These are phyloP conservation scores for Mnemiopsis leidyi DNA, from an alignment of 37 sponge, comb jelly and placozoan species.

Conservation along the genomic window DNA sequence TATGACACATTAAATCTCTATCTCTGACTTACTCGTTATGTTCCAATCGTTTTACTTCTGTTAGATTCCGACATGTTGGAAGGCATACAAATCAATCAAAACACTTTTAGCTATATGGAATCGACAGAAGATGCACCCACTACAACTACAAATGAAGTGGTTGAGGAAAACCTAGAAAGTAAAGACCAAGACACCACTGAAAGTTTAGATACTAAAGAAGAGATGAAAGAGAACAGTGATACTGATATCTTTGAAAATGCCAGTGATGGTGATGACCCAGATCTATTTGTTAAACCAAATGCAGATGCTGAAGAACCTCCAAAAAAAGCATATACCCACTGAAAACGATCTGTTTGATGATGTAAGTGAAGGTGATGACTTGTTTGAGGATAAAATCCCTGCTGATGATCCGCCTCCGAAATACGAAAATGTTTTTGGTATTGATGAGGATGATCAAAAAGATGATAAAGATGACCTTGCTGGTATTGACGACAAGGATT, in stretches of 20 bases:
- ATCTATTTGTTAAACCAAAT: background rate
- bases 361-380: background rate
- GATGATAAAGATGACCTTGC: slow-evolving; percentile 26
- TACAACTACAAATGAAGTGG: background rate
- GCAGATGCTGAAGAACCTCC: background rate
- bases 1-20: no score
- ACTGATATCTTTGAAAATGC: background rate
- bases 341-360: background rate
- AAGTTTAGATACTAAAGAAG: background rate
- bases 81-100: no score
- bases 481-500: slow-evolving; percentile 31
- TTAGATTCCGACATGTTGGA: no score
- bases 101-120: background rate
- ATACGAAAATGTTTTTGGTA: background rate
- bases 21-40: no score
- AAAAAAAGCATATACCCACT: background rate
- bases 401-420: background rate
- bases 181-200: no score
- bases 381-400: background rate
- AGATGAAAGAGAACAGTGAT: background rate
- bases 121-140: background rate
- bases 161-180: background rate
- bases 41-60: no score
- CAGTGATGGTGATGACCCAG: background rate
- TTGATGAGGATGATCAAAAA: background rate